Evolutionary conservation across 2,888 invertebrate genomes (phyloP), one percentile per base, ranked within the genome.

Genomic region (Chymomyza fuscimana): DNA sequence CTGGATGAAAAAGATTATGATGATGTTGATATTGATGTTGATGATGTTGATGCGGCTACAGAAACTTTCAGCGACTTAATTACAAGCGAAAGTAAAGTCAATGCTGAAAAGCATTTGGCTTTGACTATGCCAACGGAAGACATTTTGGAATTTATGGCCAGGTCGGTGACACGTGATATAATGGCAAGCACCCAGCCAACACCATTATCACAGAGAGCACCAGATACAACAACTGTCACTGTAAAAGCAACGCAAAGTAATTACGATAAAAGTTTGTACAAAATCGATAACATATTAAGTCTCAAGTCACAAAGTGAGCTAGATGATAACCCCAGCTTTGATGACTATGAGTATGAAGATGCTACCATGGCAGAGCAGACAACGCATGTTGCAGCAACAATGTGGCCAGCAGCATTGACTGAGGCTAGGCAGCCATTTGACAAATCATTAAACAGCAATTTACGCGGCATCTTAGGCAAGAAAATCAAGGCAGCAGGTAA

Each of bases 391-490:
- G 63, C 40, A 63, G 63, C 59, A 58, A 69, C 74, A 46, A 52
- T 25, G 70, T 50, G 61, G 51, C 54, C 74, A 69, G 61, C 50
- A 65, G 19, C 36, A 36, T 10, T 52, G 32, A 12, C 19, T 22
- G 70, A 62, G 69, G 67, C 65, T 74, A 62, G 77, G 74, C 85
- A 77, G 79, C 80, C 83, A 87, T 84, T 87, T 88, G 88, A 89
- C 87, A 90, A 91, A 82, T 87, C 89, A 90, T 89, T 90, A 89
- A 91, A 90, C 85, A 86, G 79, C 84, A 89, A 91, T 91, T 89
- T 88, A 74, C 81, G 73, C 63, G 78, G 22, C 54, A 40, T 46
- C 40, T 46, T 22, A 63, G 9, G 63, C 56, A 72, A 65, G 72
- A 52, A 62, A 52, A 67, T 52, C 52, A 62, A 61, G 61, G 15